These are phyloP conservation scores for Gymnocephalus cernua DNA, from an alignment of 2,113 vertebrate species.

Conservation along the genomic window DNA sequence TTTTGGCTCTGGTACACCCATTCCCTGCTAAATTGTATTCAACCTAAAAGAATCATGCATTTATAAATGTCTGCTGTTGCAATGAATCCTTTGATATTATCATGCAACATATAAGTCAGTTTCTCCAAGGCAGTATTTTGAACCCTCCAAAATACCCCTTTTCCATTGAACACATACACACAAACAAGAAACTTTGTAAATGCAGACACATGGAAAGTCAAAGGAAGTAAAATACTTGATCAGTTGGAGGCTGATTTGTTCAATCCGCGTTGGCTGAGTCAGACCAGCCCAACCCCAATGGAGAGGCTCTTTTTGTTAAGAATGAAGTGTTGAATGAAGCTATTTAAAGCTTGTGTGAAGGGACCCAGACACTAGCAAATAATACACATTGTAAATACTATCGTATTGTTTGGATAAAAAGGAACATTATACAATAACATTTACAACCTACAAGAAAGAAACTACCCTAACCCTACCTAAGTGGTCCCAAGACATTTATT, in stretches of 20 bases:
- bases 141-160: not conserved
- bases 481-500: no score
- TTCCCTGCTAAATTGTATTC: not conserved
- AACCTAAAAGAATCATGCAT: not conserved
- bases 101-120: not conserved
- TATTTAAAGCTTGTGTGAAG: no score
- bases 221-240: not conserved
- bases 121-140: not conserved
- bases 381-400: no score
- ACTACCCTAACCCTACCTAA: no score
- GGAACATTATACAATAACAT: no score
- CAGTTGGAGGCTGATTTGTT: not conserved
- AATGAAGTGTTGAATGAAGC: not conserved
- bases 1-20: not conserved
- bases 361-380: no score
- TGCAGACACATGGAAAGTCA: not conserved
- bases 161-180: no score
- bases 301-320: not conserved
- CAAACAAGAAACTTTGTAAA: not conserved
- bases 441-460: no score
- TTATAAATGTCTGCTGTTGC: not conserved
- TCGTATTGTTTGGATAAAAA: no score
- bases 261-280: not conserved
- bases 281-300: not conserved
- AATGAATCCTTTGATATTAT: not conserved